A percentile compares a stretch with the other conserved stretches of the same genome.
Evolutionary conservation across 2,797 vertebrate genomes (phyloP).

Genomic region (Leptoclinus maculatus): DNA sequence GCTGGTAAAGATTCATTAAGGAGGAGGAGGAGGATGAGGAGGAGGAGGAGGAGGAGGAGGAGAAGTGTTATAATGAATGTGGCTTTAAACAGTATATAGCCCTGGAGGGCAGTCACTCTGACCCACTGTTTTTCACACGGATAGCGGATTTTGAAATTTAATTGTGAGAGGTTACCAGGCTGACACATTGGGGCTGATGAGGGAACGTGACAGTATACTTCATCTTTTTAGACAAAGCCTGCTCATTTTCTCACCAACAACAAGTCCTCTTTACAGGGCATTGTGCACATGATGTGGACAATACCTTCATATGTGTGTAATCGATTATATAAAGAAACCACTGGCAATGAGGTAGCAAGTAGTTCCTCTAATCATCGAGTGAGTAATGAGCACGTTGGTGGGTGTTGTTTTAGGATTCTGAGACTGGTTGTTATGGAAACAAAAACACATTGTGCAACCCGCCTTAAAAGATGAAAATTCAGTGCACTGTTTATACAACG

Average conservation of each 20-base stretch:
- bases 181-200: conserved; percentile 28
- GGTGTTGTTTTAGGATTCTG: conserved; percentile 29
- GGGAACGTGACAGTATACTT: conserved; percentile 3
- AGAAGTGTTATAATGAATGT: background rate
- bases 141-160: background rate
- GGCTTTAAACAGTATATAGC: background rate
- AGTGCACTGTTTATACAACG: background rate
- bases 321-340: background rate
- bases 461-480: conserved; percentile 10
- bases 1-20: background rate
- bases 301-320: background rate
- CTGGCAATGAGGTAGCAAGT: background rate
- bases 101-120: background rate
- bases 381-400: conserved; percentile 33
- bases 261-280: background rate
- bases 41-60: too few species aligned
- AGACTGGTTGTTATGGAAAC: conserved; percentile 70
- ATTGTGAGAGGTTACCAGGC: background rate
- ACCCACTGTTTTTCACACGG: conserved; percentile 1
- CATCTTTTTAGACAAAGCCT: conserved; percentile 26
- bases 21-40: too few species aligned
- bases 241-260: background rate
- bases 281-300: background rate
- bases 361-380: conserved; percentile 6
- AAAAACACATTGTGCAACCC: conserved; percentile 8